A percentile compares a stretch with the other conserved stretches of the same genome.
Conservation (phyloP, 2,113 vertebrate genomes). For the Speoplatyrhinus poulsoni region DNA sequence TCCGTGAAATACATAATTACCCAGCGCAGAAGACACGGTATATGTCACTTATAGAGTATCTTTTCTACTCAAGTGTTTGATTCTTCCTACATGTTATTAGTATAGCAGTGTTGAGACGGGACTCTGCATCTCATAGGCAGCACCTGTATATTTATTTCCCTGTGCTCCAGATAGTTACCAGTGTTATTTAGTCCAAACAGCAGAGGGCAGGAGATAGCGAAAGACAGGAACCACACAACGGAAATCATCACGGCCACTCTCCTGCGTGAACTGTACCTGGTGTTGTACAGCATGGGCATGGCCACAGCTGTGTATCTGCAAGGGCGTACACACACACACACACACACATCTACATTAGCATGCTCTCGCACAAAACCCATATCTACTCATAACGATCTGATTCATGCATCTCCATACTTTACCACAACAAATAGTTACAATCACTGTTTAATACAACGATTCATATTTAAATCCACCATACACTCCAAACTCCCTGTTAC, state of each 20-base stretch:
- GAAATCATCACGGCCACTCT: constrained; percentile 77
- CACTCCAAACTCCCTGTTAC: no score
- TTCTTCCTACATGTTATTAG: no score
- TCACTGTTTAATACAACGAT: no score
- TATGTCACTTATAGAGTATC: no score
- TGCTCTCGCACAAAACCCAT: not conserved
- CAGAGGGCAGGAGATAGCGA: constrained; percentile 78
- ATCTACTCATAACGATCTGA: not conserved
- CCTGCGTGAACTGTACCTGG: constrained; percentile 78
- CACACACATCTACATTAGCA: not conserved
- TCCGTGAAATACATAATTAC: no score
- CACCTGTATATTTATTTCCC: no score
- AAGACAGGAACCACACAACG: constrained; percentile 78
- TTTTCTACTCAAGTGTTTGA: no score
- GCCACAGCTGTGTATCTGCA: constrained; percentile 77
- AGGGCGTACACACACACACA: not conserved
- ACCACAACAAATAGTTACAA: not conserved
- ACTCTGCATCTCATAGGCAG: no score
- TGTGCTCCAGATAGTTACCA: constrained; percentile 45
- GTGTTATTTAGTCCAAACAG: constrained; percentile 79
- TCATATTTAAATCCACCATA: no score
- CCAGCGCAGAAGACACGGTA: no score
- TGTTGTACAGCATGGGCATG: constrained; percentile 80
- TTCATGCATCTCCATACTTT: not conserved
- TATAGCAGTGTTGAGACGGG: no score